A percentile compares a stretch with the other conserved stretches of the same genome.
Conservation (phyloP, 2,888 invertebrate species). For the Chamaedrilus cognettii region DNA sequence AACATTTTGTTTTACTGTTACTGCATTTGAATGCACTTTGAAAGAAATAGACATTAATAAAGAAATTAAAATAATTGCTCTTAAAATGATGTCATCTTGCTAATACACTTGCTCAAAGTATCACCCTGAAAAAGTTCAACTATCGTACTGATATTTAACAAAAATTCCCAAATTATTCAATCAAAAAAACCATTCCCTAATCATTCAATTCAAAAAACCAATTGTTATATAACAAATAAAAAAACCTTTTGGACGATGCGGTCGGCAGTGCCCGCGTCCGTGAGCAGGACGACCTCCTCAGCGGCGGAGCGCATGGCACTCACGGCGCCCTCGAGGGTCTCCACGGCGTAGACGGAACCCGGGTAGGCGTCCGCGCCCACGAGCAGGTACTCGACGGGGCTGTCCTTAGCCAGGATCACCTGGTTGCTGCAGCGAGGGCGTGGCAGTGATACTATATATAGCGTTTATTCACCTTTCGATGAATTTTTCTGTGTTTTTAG, state of each 20-base stretch:
- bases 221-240: neutral
- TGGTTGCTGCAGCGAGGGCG: neutral
- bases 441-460: neutral
- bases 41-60: too few species aligned
- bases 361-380: conserved; percentile 8
- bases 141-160: too few species aligned
- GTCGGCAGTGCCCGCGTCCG: conserved; percentile 7
- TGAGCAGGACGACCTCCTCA: neutral
- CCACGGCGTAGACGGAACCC: conserved; percentile 5
- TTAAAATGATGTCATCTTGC: too few species aligned
- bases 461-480: neutral
- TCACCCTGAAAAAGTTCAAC: too few species aligned
- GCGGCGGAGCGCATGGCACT: conserved; percentile 10
- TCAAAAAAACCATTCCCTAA: too few species aligned
- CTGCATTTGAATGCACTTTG: too few species aligned
- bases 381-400: conserved; percentile 14
- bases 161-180: too few species aligned
- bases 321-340: conserved; percentile 7
- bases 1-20: too few species aligned
- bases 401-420: conserved; percentile 4
- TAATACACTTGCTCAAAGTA: too few species aligned
- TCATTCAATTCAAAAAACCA: neutral
- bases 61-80: too few species aligned
- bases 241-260: conserved; percentile 2
- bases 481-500: neutral